Evolutionary conservation across 92 coral and sea anemone species (phyloP), one percentile per base, ranked within the genome.

Genomic region (Phenganax stokvisi): DNA sequence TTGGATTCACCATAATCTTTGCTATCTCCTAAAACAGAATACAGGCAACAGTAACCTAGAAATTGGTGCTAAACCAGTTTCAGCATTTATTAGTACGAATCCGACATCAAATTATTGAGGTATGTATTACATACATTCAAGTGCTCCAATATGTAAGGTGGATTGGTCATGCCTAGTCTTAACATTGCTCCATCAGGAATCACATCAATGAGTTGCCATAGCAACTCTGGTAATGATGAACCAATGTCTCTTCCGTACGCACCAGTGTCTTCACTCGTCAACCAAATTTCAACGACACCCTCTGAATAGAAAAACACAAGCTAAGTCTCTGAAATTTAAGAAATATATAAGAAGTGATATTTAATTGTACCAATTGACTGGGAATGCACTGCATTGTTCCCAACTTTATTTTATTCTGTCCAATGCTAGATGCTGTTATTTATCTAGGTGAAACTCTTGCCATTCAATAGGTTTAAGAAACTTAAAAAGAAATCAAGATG

Each of bases 211-310:
- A 94, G 96, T 83, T 94, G 89, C 98, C 98, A 94, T 73, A 94
- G 85, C 66, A 94, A 89, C 82, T 90, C 87, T 10, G 98, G 98
- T 59, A 94, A 83, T 25, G 92, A 83, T 31, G 89, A 91, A 3
- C 98, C 98, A 84, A 94, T 94, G 57, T 94, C 98, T 76, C 86
- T 87, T 7, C 98, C 98, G 82, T 94, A 94, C 0, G 98, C 98
- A 44, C 98, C 98, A 62, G 98, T 94, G 74, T 94, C 98, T 83
- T 94, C 98, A 78, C 97, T 92, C 16, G 98, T 94, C 71, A 94
- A 85, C 98, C 98, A 94, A 57, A 94, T 83, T 57, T 94, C 98
- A 77, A 94, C 98, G 37, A 94, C 98, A 73, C 98, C 98, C 98
- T 94, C 98, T 94, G 74, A 68, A 56, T 54, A 12, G 5, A 54